These are phyloP conservation scores for Cataglyphis altisquamis DNA, from an alignment of 2,888 invertebrate species.

Conservation along the genomic window DNA sequence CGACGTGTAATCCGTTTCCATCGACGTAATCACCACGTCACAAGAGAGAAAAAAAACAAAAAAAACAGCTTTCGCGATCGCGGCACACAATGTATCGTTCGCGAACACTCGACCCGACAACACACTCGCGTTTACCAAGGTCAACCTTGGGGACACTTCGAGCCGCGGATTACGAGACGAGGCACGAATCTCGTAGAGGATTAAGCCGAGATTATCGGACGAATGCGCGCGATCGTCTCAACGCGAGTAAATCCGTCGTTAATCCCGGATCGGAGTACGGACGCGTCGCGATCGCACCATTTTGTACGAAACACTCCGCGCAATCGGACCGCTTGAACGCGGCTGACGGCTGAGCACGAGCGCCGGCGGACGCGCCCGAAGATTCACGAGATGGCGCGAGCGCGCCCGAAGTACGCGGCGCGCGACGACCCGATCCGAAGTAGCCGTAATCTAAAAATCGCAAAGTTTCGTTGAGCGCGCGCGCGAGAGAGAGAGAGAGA, in stretches of 20 bases:
- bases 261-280: slow-evolving; percentile 7
- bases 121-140: background rate
- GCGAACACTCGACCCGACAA: background rate
- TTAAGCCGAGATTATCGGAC: background rate
- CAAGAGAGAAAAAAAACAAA: slow-evolving; percentile 13
- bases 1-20: slow-evolving; percentile 65
- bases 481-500: background rate
- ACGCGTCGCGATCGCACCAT: slow-evolving; percentile 50
- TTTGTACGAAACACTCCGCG: slow-evolving; percentile 58
- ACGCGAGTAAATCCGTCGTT: background rate
- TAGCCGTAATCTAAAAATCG: background rate
- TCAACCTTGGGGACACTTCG: background rate
- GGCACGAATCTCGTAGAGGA: background rate
- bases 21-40: slow-evolving; percentile 65
- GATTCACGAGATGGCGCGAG: slow-evolving; percentile 43
- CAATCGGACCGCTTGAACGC: background rate
- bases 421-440: background rate
- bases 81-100: slow-evolving; percentile 41
- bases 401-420: slow-evolving; percentile 20
- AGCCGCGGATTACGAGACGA: background rate
- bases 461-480: background rate
- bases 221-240: background rate
- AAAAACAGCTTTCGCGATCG: slow-evolving; percentile 36
- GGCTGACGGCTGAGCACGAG: slow-evolving; percentile 41
- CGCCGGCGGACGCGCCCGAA: slow-evolving; percentile 25